Base-by-base conservation (phyloP, 2,888 invertebrate genomes). In the Aphidius colemani region DNA sequence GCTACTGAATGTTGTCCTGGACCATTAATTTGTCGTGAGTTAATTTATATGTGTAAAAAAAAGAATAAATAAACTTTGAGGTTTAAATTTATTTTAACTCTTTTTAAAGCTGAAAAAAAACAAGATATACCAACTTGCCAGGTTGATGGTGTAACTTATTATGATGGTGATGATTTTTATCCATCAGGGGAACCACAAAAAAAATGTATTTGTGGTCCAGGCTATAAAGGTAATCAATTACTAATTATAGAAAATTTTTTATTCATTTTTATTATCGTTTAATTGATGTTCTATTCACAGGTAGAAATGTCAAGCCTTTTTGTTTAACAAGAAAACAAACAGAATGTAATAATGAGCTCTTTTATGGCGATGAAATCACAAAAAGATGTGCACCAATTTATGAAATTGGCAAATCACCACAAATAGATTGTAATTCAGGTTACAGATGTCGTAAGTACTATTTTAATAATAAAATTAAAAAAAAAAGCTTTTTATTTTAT, bases 381-480 rank as follows among this genome's bases (percentile, higher is more conserved):
- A 10, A 69, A 4, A 70, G 73, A 5, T 79, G 79, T 59, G 69
- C 66, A 7, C 79, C 79, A 2, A 66, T 72, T 46, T 78, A 67
- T 55, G 72, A 70, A 9, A 2, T 7, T 9, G 0, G 0, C 5
- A 71, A 74, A 45, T 61, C 67, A 1, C 73, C 72, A 4, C 70
- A 63, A 13, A 69, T 63, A 0, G 56, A 44, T 30, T 79, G 79
- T 62, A 72, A 30, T 44, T n/a, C 62, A 1, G 18, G 11, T 11
- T 67, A 50, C 30, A 72, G 76, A 75, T 79, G 79, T 41, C 76
- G 79, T 79, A 65, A 73, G 79, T 78, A 61, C 7, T 2, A 30
- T 30, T 30, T 18, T 18, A 18, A 18, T 18, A 18, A 18, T 18
- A 18, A 30, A 30, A 30, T 30, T 5, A 30, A 30, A 51, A 51